Evolutionary conservation across 2,888 invertebrate species (phyloP).

Genomic region (Oscheius myriophilus): DNA sequence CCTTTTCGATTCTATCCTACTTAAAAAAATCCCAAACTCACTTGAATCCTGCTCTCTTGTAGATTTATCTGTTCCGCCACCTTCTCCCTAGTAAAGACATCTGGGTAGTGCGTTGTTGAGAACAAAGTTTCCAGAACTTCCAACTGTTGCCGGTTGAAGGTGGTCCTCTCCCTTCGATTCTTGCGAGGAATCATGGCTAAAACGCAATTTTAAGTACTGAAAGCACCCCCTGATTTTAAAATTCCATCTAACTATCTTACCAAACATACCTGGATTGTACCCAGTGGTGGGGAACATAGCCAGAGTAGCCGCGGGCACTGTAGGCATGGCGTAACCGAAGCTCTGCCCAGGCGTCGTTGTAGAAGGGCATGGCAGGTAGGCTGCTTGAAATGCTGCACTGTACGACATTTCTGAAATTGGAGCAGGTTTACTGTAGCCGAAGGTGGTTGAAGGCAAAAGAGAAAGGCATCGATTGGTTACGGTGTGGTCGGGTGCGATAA

Average conservation of each 20-base stretch:
- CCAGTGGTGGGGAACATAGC: conserved; percentile 27
- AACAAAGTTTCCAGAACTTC: conserved; percentile 56
- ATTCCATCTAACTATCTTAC: background rate
- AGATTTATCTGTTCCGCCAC: conserved; percentile 65
- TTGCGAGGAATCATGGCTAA: conserved; percentile 57
- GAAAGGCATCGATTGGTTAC: conserved; percentile 13
- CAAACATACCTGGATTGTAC: conserved; percentile 30
- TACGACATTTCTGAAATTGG: conserved; percentile 15
- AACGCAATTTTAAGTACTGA: conserved; percentile 20
- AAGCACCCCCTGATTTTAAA: conserved; percentile 7
- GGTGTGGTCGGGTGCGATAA: background rate
- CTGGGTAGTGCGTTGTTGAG: conserved; percentile 59
- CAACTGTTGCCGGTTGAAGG: conserved; percentile 65
- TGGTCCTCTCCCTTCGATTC: conserved; percentile 65
- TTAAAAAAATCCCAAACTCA: no score
- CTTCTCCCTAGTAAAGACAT: conserved; percentile 64
- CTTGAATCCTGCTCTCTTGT: conserved; percentile 66
- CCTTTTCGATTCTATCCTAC: no score
- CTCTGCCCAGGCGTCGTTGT: conserved; percentile 23
- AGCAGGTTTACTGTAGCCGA: background rate
- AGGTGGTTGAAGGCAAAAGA: background rate
- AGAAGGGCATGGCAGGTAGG: conserved; percentile 28
- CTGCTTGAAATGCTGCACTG: conserved; percentile 5
- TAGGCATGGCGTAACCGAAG: conserved; percentile 25
- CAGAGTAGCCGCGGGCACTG: conserved; percentile 24